Conservation (phyloP, 2,888 invertebrate genomes). For the Exephanes ischioxanthus region DNA sequence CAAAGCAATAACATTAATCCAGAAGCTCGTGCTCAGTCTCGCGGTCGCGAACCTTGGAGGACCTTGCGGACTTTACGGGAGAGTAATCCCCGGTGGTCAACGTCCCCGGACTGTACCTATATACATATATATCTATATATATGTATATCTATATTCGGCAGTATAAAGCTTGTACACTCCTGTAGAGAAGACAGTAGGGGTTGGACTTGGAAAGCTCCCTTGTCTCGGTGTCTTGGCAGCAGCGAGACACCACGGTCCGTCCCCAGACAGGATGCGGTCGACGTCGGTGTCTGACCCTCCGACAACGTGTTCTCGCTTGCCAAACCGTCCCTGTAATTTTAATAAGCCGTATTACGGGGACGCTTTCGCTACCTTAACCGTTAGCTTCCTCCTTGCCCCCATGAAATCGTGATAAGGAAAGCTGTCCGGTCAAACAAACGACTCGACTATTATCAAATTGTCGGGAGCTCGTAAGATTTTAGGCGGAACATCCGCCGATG, state of each 20-base stretch:
- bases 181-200: conserved; percentile 72
- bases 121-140: neutral
- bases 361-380: conserved; percentile 70
- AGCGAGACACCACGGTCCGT: conserved; percentile 76
- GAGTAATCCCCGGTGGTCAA: conserved; percentile 83
- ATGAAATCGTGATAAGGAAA: conserved; percentile 52
- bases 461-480: conserved; percentile 23
- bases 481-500: neutral
- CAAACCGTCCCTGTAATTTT: conserved; percentile 81
- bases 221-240: conserved; percentile 71
- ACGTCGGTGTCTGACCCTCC: conserved; percentile 73
- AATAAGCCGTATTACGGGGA: conserved; percentile 83
- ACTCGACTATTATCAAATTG: conserved; percentile 57
- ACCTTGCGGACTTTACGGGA: conserved; percentile 64
- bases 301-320: conserved; percentile 41
- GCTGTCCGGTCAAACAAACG: conserved; percentile 34
- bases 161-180: conserved; percentile 3
- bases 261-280: conserved; percentile 81
- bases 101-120: conserved; percentile 70
- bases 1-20: conserved; percentile 84
- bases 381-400: conserved; percentile 70
- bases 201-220: conserved; percentile 72
- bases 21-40: conserved; percentile 74
- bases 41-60: conserved; percentile 67
- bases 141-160: conserved; percentile 2